phyloP scores from a whole-genome alignment of 92 coral and sea anemone species.

The Paramuricea clavata region DNA sequence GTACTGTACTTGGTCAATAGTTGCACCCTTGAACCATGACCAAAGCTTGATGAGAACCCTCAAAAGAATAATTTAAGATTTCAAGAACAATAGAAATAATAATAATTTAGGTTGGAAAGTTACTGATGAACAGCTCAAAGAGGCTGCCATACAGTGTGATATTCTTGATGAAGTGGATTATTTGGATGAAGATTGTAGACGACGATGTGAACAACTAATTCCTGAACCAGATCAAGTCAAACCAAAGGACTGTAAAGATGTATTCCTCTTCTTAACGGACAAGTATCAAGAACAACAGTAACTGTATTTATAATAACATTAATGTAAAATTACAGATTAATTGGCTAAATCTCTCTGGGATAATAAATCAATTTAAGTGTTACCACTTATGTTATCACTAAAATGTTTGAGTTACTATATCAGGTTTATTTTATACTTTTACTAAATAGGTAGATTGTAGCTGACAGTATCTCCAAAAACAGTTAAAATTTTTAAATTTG shows the following conservation, averaged over 20 bases:
- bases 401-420: neutral
- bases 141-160: constrained; percentile 10
- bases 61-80: neutral
- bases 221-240: constrained; percentile 11
- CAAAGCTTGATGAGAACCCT: neutral
- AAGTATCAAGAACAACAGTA: neutral
- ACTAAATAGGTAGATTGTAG: too few relatives aligned
- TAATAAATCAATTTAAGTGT: neutral
- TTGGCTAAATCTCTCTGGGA: neutral
- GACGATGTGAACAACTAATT: constrained; percentile 13
- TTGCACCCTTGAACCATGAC: neutral
- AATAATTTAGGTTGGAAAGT: constrained; percentile 32
- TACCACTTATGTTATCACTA: neutral
- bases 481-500: too few relatives aligned
- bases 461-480: too few relatives aligned
- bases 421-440: neutral
- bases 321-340: neutral
- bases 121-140: constrained; percentile 12
- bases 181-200: neutral
- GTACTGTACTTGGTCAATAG: too few relatives aligned
- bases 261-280: constrained; percentile 16
- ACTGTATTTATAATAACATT: neutral
- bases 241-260: constrained; percentile 11
- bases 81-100: too few relatives aligned
- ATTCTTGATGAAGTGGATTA: constrained; percentile 3